These are phyloP conservation scores for Vanacampus margaritifer DNA, from an alignment of 2,113 vertebrate genomes.

Conservation along the genomic window DNA sequence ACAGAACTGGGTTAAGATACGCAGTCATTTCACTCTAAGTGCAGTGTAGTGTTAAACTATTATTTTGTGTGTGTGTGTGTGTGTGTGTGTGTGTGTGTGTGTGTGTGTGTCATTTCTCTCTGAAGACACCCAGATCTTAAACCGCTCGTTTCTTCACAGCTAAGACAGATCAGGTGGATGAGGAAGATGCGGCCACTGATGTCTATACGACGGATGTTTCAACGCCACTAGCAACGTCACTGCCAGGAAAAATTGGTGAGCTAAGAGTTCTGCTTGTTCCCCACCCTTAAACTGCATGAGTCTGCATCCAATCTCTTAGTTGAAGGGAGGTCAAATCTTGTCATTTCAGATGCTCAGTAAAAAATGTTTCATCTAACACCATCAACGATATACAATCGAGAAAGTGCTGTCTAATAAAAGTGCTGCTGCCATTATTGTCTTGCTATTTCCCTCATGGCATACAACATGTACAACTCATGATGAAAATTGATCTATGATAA, in stretches of 20 bases:
- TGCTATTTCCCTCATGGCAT: not conserved
- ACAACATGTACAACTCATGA: not conserved
- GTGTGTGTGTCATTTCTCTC: not conserved
- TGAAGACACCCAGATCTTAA: conserved; percentile 35
- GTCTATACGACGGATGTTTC: conserved; percentile 20
- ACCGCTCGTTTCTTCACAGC: conserved; percentile 49
- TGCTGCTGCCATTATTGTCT: not conserved
- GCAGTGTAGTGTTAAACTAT: conserved; percentile 32
- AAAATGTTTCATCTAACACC: not conserved
- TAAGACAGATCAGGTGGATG: conserved; percentile 21
- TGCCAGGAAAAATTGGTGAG: conserved; percentile 50
- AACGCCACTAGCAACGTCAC: conserved; percentile 20
- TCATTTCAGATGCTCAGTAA: not conserved
- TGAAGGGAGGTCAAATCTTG: not conserved
- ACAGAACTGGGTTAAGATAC: conserved; percentile 73
- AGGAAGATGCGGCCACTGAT: conserved; percentile 14
- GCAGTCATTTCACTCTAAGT: conserved; percentile 28
- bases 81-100: too few species aligned
- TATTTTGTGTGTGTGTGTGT: conserved; percentile 2
- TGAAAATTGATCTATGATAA: conserved; percentile 20
- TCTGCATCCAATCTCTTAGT: conserved; percentile 30
- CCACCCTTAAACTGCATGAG: not conserved
- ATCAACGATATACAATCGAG: not conserved
- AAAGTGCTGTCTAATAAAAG: not conserved
- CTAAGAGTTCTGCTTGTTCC: conserved; percentile 26